Base-by-base conservation (phyloP, 2,888 invertebrate species). In the Metalampra italica region DNA sequence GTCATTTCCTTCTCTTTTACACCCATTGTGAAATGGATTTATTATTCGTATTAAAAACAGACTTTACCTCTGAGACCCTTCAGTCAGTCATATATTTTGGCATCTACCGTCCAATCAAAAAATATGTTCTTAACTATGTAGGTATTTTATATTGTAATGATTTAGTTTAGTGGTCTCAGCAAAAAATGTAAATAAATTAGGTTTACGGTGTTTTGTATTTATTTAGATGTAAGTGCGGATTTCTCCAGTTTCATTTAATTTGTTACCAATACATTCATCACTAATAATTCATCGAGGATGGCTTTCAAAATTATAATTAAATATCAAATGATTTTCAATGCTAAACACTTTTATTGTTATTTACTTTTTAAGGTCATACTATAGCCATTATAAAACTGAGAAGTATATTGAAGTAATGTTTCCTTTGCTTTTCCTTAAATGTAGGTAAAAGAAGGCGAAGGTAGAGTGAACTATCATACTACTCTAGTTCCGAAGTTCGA, bases 281-380 rank as follows among this genome's bases (percentile, higher is more conserved):
- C 14, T 39, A 39, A 3, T 39, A 14, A 39, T 39, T 14, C n/a
- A 14, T 13, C 14, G 9, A 37, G 14, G n/a, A 39, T 9, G 9
- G 41, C 41, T 47, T 43, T 47, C 29, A 38, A 50, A 42, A 43
- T 48, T 53, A 22, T 22, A 9, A 34, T 45, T 43, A 44, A 45
- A 49, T 38, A 47, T 49, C 41, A 54, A 51, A 50, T 49, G 4
- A 41, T 66, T 66, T 65, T 62, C 51, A 64, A 62, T 59, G 54
- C 60, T 68, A 66, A 66, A 46, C 58, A 42, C 5, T 15, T 65
- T 74, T 68, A 75, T 78, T 82, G 81, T 80, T 79, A 80, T 76
- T 79, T 80, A 79, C 74, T 80, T 79, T 62, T 62, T 78, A 80
- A 81, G 76, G 58, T 71, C 62, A 62, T 22, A 22, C 22, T n/a